Evolutionary conservation across 2,888 invertebrate genomes (phyloP), one percentile per base, ranked within the genome.

Genomic region (Lymantria monacha): DNA sequence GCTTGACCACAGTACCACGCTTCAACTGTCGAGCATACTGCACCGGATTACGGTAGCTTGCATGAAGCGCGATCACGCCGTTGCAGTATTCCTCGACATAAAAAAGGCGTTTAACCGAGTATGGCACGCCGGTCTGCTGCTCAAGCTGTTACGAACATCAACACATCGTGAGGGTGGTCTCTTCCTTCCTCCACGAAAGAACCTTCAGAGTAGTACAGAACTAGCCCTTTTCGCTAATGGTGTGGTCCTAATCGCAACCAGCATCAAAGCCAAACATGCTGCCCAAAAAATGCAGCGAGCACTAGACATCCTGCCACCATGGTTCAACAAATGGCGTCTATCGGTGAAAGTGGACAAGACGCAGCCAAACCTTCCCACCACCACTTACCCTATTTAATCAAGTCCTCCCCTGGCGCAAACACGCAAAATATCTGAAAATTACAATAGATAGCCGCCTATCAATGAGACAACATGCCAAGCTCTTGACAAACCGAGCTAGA

Each of bases 1-100:
- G 1, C 3, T 14, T 10, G 59, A 48, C 7, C 56, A 58, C 41
- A 44, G 42, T 9, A 60, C 56, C 7, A 58, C 58, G 0, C 51
- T 50, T 0, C 63, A 63, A 33, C 9, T 36, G 1, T n/a, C 44
- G 11, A 44, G 44, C 14, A 33, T 36, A 7, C 13, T 44, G 33
- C 33, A 44, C 36, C 0, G 10, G 9, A 9, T 44, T 7, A 14
- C 44, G 14, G 36, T 10, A 0, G 11, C 33, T 12, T 5, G 0
- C 3, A 41, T 14, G 2, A 14, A 14, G 14, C 0, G 9, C 7
- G 41, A 41, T 3, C 41, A 12, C 13, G 15, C 9, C 12, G 41
- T 41, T 3, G 15, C 41, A 13, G 41, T 41, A 14, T 14, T 14
- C 8, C 41, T 41, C 14, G 41, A 41, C 41, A 14, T 41, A 1